Evolutionary conservation across 2,888 invertebrate species (phyloP).

Genomic region (Amiota mariae): DNA sequence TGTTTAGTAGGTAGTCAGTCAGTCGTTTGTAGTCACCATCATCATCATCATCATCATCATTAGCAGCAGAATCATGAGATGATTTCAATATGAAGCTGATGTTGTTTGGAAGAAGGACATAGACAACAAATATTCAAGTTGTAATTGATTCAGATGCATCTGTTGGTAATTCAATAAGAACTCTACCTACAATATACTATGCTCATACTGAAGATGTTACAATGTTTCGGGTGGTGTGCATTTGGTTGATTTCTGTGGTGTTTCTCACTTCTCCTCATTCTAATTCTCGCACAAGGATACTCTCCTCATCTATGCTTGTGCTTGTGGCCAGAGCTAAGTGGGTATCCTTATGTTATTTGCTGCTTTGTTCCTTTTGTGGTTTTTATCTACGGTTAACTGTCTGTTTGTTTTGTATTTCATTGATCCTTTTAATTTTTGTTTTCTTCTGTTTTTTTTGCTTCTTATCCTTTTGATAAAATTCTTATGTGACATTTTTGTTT

Average conservation of each 20-base stretch:
- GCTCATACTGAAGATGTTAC: too few species aligned
- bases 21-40: not conserved
- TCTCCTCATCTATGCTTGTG: too few species aligned
- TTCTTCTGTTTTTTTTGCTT: not conserved
- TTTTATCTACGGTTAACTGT: not conserved
- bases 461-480: not conserved
- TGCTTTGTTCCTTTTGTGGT: not conserved
- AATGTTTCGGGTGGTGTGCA: too few species aligned
- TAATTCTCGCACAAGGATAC: too few species aligned
- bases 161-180: too few species aligned
- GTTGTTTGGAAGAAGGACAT: not conserved
- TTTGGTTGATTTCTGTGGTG: not conserved
- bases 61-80: not conserved
- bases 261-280: not conserved
- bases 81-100: not conserved
- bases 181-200: too few species aligned
- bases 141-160: too few species aligned
- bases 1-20: conserved; percentile 11
- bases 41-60: too few species aligned
- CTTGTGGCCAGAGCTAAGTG: not conserved
- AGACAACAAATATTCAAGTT: not conserved
- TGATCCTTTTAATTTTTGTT: not conserved
- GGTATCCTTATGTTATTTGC: conserved; percentile 8
- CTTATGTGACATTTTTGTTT: not conserved
- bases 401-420: not conserved